Evolutionary conservation across 2,888 invertebrate genomes (phyloP), one percentile per base, ranked within the genome.

Genomic region (Lepidocyrtinus sp.): DNA sequence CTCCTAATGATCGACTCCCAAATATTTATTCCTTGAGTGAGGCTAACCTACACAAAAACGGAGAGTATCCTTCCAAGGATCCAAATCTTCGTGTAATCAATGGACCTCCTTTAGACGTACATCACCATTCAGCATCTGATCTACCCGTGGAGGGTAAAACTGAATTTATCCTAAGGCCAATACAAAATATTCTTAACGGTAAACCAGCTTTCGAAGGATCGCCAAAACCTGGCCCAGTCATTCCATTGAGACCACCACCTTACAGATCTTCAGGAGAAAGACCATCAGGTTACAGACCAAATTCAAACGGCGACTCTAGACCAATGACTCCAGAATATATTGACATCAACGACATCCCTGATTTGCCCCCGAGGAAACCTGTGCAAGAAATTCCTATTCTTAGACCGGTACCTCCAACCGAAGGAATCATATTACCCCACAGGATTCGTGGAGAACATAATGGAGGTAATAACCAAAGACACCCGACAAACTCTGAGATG

Each of bases 141-240:
- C 27, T 64, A 9, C 73, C 55, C 5, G 69, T 76, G 1, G 84
- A 84, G 65, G 82, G 79, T 12, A 84, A 84, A 72, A 84, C 84
- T 0, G 84, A 84, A n/a, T 81, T 82, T 63, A 77, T 82, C 1
- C 25, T 82, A 7, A 25, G 81, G 26, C 84, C 84, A 9, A 71
- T 83, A 3, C 78, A 78, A 83, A 81, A 87, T 85, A 55, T 87
- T 84, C 61, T 88, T 85, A 84, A 87, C 87, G 86, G 88, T 86
- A 84, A 80, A 84, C 64, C 87, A 85, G 63, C 77, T 72, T 68
- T 82, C 86, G 71, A 72, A 36, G 65, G 85, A 68, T 85, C 87
- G 19, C 82, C 80, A 62, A 84, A 84, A 50, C 84, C 84, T 69
- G 87, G 86, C 67, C 86, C 85, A 46, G 80, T 82, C 12, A 73